These are phyloP conservation scores for Pica pica DNA, from an alignment of 2,113 vertebrate species.

Conservation along the genomic window DNA sequence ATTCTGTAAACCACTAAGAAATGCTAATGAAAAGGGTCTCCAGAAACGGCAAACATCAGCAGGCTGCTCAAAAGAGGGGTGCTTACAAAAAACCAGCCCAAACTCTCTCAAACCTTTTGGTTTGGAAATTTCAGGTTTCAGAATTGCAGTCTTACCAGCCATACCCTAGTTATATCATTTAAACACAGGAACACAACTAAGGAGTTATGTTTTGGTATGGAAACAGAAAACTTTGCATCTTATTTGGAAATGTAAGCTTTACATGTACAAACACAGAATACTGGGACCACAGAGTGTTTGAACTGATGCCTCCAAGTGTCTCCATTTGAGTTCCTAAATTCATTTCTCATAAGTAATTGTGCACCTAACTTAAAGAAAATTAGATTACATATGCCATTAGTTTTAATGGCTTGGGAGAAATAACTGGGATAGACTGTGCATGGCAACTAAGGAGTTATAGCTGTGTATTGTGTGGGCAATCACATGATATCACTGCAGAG, in stretches of 20 bases:
- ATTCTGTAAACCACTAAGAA: background rate
- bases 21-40: background rate
- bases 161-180: background rate
- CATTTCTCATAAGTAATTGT: background rate
- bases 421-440: background rate
- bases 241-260: background rate
- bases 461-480: background rate
- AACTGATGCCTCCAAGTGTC: background rate
- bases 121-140: background rate
- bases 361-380: constrained; percentile 13
- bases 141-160: background rate
- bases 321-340: background rate
- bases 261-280: background rate
- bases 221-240: background rate
- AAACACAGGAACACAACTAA: background rate
- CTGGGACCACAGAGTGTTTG: too few species aligned
- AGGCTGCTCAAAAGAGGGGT: background rate
- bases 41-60: background rate
- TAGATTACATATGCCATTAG: background rate
- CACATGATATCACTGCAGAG: background rate
- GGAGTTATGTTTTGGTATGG: background rate
- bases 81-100: background rate
- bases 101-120: background rate
- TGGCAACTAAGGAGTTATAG: background rate
- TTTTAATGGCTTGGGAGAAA: background rate